A percentile compares a stretch with the other conserved stretches of the same genome.
Conservation (phyloP, 2,888 invertebrate species). For the Stegana nigrithorax region DNA sequence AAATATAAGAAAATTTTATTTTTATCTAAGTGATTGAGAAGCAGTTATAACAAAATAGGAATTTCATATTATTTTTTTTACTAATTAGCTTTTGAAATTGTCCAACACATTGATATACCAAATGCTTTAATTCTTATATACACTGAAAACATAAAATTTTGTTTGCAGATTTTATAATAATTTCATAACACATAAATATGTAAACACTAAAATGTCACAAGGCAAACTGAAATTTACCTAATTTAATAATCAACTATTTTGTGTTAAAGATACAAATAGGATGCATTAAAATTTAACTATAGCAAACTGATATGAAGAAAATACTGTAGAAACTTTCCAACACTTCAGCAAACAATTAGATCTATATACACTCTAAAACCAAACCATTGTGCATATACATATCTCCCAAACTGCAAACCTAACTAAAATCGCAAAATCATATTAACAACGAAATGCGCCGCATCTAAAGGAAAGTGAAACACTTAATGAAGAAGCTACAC, state of each 20-base stretch:
- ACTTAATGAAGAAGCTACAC: slow-evolving; percentile 71
- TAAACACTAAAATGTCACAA: no score
- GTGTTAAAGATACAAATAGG: not conserved
- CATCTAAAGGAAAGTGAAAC: slow-evolving; percentile 68
- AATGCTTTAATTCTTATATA: no score
- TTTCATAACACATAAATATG: no score
- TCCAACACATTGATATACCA: no score
- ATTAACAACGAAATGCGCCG: slow-evolving; percentile 19
- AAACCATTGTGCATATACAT: not conserved
- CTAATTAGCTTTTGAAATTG: no score
- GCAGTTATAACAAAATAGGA: no score
- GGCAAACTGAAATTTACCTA: no score
- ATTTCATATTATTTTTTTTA: no score
- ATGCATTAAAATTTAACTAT: not conserved
- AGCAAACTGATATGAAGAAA: slow-evolving; percentile 9
- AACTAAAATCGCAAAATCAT: not conserved
- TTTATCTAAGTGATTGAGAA: no score
- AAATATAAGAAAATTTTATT: slow-evolving; percentile 5
- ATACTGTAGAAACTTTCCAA: slow-evolving; percentile 5
- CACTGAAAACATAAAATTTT: no score
- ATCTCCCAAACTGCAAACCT: not conserved
- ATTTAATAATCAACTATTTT: not conserved
- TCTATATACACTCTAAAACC: slow-evolving; percentile 12
- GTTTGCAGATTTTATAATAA: no score
- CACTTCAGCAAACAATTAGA: not conserved